Base-by-base conservation (phyloP, 1,140 invertebrate species). In the Theocolax elegans region DNA sequence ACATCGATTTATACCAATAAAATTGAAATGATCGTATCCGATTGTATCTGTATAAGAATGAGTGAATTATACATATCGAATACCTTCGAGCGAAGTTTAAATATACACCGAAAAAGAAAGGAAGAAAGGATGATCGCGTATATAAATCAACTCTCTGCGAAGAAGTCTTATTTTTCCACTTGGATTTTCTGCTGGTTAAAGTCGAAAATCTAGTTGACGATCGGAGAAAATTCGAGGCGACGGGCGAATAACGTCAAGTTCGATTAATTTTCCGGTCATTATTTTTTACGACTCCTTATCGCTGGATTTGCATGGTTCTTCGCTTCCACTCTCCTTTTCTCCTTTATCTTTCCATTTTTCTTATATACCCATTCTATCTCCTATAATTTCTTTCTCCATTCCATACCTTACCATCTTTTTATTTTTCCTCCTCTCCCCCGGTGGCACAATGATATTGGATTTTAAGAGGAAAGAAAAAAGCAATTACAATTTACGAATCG, bases 211-310 rank as follows among this genome's bases (percentile, higher is more conserved):
- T 74, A 73, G 68, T 81, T 80, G 74, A 83, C 73, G 80, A 81
- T 68, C 63, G 71, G 17, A 17, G 56, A 59, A 72, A 77, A 83
- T 74, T 64, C 75, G 77, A 79, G 73, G 74, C 76, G 81, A 82
- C 81, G 76, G 77, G 51, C 68, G 75, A 74, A 76, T 71, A 71
- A 77, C 67, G 77, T 77, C 79, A 70, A 80, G 72, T 81, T 80
- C 81, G 81, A 83, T 84, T 83, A 84, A 83, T 83, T 84, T 84
- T 83, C 80, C 81, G 80, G 81, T 79, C 81, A 82, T 84, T 84
- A 82, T 81, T 82, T 84, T 85, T 84, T 83, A 84, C 74, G 80
- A 79, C 74, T 79, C 53, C 78, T 80, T 83, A 81, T 81, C 82
- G 74, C 69, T 51, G 46, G 53, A 73, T 77, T 74, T 59, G 44